Evolutionary conservation across 2,113 vertebrate species (phyloP).

Genomic region (Alectura lathami): DNA sequence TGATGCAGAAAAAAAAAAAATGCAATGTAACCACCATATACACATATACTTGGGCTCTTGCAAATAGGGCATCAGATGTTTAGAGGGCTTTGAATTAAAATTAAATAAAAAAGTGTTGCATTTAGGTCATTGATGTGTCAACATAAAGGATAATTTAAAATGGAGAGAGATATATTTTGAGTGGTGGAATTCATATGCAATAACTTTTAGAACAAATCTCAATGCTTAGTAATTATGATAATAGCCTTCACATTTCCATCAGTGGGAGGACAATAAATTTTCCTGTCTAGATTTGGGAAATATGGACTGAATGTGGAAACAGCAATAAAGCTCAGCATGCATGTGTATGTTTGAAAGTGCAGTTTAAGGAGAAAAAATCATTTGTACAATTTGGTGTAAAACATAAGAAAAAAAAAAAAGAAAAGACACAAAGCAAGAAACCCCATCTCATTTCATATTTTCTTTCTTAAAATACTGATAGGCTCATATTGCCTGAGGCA

Average conservation of each 20-base stretch:
- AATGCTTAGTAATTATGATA: constrained; percentile 61
- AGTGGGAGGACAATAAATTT: constrained; percentile 47
- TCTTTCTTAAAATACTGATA: constrained; percentile 60
- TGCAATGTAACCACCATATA: constrained; percentile 26
- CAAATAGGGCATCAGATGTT: constrained; percentile 61
- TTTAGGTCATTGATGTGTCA: constrained; percentile 48
- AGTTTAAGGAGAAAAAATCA: constrained; percentile 30
- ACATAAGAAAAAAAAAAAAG: not conserved
- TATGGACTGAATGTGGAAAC: constrained; percentile 64
- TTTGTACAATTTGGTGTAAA: constrained; percentile 5
- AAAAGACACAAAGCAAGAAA: not conserved
- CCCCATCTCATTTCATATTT: constrained; percentile 42
- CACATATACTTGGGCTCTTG: not conserved
- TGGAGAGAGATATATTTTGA: constrained; percentile 26
- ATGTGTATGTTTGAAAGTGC: constrained; percentile 6
- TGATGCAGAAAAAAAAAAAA: constrained; percentile 71
- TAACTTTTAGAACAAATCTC: constrained; percentile 65
- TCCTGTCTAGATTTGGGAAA: constrained; percentile 64
- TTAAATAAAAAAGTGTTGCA: constrained; percentile 51
- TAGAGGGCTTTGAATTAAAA: constrained; percentile 68
- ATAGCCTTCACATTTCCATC: constrained; percentile 61
- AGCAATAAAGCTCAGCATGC: constrained; percentile 28
- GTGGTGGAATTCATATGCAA: not conserved
- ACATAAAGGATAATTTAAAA: constrained; percentile 57
- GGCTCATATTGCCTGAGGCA: constrained; percentile 16